These are phyloP conservation scores for Cremastinae sp. DNA, from an alignment of 2,888 invertebrate genomes.

Conservation along the genomic window DNA sequence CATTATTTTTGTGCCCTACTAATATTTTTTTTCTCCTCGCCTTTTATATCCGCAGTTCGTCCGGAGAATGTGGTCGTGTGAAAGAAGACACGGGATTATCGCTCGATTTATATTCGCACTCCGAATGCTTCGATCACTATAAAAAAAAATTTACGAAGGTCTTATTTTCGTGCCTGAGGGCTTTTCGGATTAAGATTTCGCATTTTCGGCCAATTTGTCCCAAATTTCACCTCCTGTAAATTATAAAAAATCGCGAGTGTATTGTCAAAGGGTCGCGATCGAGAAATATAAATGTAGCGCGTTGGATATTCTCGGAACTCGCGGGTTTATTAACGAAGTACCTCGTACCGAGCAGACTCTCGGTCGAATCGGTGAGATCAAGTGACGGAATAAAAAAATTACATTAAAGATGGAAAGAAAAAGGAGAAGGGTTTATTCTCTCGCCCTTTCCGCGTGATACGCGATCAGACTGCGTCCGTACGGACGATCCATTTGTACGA, in stretches of 20 bases:
- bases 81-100: slow-evolving; percentile 66
- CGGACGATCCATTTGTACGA: slow-evolving; percentile 46
- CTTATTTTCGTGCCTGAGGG: slow-evolving; percentile 33
- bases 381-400: slow-evolving; percentile 46
- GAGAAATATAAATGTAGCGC: slow-evolving; percentile 16
- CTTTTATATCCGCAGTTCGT: slow-evolving; percentile 35
- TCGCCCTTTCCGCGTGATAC: slow-evolving; percentile 22
- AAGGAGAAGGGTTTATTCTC: slow-evolving; percentile 33
- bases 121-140: neutral
- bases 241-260: too few relatives aligned
- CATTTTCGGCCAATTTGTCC: slow-evolving; percentile 24
- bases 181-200: slow-evolving; percentile 32
- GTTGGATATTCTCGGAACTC: slow-evolving; percentile 13
- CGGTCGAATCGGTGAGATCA: slow-evolving; percentile 62
- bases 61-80: slow-evolving; percentile 16
- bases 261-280: neutral
- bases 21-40: slow-evolving; percentile 10
- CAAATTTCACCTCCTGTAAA: slow-evolving; percentile 16
- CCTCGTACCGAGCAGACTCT: slow-evolving; percentile 64
- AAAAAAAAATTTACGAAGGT: slow-evolving; percentile 5
- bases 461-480: slow-evolving; percentile 14
- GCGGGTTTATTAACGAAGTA: slow-evolving; percentile 66
- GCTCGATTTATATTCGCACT: slow-evolving; percentile 70
- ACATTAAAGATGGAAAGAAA: slow-evolving; percentile 45
- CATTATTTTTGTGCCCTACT: slow-evolving; percentile 1